These are phyloP conservation scores for Eulacestoma nigropectus DNA, from an alignment of 2,113 vertebrate genomes.

Conservation along the genomic window DNA sequence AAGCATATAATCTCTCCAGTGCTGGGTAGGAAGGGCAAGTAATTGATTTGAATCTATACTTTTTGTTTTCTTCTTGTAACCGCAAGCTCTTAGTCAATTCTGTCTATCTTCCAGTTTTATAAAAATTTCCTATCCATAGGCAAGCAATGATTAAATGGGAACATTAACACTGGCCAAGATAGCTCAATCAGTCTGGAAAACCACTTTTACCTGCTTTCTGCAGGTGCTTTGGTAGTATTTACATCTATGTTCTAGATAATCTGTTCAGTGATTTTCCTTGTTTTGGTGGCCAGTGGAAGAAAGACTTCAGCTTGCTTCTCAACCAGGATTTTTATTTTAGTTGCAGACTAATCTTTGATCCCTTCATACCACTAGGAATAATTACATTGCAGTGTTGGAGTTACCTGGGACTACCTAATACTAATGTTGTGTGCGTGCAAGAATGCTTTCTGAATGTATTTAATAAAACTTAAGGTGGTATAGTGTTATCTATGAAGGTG, in stretches of 20 bases:
- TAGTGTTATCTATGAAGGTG: conserved; percentile 68
- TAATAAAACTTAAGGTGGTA: conserved; percentile 50
- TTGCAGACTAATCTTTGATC: conserved; percentile 9
- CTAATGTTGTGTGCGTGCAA: conserved; percentile 64
- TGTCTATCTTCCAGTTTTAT: not conserved
- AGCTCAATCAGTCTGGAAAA: conserved; percentile 1
- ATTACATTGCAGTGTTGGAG: conserved; percentile 55
- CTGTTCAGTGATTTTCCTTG: not conserved
- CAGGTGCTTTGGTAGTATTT: conserved; percentile 15
- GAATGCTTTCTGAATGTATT: conserved; percentile 71
- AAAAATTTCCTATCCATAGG: not conserved
- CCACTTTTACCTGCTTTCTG: not conserved
- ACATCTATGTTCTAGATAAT: not conserved
- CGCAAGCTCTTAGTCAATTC: not conserved
- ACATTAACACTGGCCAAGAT: not conserved
- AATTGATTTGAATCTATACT: not conserved
- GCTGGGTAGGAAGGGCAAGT: not conserved
- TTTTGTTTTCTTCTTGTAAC: conserved; percentile 40
- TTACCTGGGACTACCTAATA: conserved; percentile 60
- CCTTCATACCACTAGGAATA: conserved; percentile 49
- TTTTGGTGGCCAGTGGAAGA: conserved; percentile 24
- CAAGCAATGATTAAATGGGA: conserved; percentile 1
- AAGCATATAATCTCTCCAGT: not conserved
- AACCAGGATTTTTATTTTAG: conserved; percentile 9
- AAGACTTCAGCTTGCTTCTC: conserved; percentile 2